A percentile compares a stretch with the other conserved stretches of the same genome.
Conservation (phyloP, 2,888 invertebrate genomes). For the Synanthedon formicaeformis region DNA sequence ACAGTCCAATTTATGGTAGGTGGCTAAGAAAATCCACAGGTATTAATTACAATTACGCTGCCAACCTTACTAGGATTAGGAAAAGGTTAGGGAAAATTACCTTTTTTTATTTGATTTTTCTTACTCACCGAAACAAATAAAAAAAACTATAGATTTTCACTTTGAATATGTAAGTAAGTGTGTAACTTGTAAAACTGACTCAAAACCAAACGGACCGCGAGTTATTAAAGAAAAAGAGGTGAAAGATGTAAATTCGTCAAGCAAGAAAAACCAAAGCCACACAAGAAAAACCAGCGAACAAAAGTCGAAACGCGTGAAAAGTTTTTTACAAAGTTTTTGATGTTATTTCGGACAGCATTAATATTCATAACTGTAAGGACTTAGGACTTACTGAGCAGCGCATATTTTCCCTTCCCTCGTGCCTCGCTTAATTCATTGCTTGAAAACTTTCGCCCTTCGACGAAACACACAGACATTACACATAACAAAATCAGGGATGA, state of each 20-base stretch:
- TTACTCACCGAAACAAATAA: too few species aligned
- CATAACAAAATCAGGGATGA: constrained; percentile 8
- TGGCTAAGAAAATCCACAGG: too few species aligned
- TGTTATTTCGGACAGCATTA: neutral
- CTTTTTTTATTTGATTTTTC: too few species aligned
- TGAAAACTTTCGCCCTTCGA: constrained; percentile 6
- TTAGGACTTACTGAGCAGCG: constrained; percentile 48
- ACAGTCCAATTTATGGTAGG: too few species aligned
- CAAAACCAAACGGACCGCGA: neutral
- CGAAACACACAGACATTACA: constrained; percentile 10
- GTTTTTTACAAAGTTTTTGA: neutral
- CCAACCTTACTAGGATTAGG: too few species aligned
- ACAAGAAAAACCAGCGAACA: neutral
- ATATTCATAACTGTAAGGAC: constrained; percentile 15
- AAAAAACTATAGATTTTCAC: too few species aligned
- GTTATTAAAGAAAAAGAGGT: neutral
- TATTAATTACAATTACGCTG: too few species aligned
- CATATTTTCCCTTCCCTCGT: constrained; percentile 50
- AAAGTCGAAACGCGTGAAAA: neutral
- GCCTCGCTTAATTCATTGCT: constrained; percentile 20
- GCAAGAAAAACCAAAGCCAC: neutral
- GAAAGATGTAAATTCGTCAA: neutral
- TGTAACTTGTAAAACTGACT: too few species aligned
- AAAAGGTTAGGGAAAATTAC: too few species aligned
- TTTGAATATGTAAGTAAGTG: too few species aligned